A percentile compares a stretch with the other conserved stretches of the same genome.
These are phyloP conservation scores for Setipinna tenuifilis DNA, from an alignment of 2,797 vertebrate genomes.

Conservation along the genomic window DNA sequence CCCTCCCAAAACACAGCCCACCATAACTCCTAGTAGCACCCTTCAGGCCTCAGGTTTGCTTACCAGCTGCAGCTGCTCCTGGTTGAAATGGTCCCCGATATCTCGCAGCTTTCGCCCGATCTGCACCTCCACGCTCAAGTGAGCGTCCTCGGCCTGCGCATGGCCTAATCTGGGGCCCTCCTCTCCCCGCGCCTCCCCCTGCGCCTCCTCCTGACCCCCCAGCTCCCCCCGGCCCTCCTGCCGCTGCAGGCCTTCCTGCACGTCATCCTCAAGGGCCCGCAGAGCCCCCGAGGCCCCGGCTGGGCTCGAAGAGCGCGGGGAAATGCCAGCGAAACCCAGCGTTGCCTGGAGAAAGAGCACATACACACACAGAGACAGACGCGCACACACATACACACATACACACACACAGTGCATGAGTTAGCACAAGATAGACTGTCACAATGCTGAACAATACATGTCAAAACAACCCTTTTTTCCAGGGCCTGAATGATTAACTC, in stretches of 20 bases:
- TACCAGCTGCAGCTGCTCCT: conserved; percentile 79
- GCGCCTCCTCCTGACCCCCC: conserved; percentile 59
- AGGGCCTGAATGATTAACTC: background rate
- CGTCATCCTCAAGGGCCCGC: conserved; percentile 42
- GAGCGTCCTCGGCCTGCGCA: conserved; percentile 49
- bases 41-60: conserved; percentile 43
- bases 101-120: conserved; percentile 80
- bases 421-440: background rate
- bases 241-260: background rate
- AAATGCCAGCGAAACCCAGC: conserved; percentile 72
- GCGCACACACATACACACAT: conserved; percentile 32
- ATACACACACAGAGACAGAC: too few species aligned
- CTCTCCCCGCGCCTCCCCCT: conserved; percentile 45
- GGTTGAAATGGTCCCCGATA: conserved; percentile 82
- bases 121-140: conserved; percentile 70
- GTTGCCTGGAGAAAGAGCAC: conserved; percentile 63
- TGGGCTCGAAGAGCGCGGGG: conserved; percentile 69
- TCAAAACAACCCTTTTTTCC: background rate
- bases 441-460: background rate
- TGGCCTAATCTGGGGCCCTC: conserved; percentile 25
- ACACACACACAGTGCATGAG: background rate
- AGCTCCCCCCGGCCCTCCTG: conserved; percentile 47
- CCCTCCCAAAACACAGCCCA: too few species aligned
- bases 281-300: conserved; percentile 66
- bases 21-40: too few species aligned